Base-by-base conservation (phyloP, 2,797 vertebrate species). In the Platyrinchus mystaceus region DNA sequence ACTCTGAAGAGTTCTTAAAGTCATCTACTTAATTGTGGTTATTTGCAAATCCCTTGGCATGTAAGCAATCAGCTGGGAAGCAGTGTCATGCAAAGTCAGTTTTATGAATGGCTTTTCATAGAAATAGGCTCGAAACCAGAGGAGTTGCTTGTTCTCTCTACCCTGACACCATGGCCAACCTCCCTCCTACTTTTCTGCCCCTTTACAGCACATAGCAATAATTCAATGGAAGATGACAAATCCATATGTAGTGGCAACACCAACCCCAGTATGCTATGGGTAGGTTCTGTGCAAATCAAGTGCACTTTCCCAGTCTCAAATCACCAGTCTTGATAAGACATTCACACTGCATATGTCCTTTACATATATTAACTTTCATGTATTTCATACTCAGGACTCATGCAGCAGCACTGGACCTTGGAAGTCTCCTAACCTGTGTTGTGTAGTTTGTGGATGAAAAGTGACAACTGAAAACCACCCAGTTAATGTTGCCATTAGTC, bases 101-200 rank as follows among this genome's bases (percentile, higher is more conserved):
- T 78, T 89, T 83, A 77, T 67, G 49, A 78, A 56, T 14, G 22
- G 22, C 43, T 88, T 84, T 78, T 71, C 79, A 90, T 32, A 75
- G 62, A 80, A 85, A 27, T 1, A 75, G 36, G 14, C 6, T 5
- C 1, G 2, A 50, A 84, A 73, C 10, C 23, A 27, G 39, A 66
- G 23, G 12, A 78, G 28, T 3, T 69, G 24, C 36, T 64, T 27
- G 21, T 32, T 79, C 13, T 24, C 13, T 68, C 36, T 67, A 55
- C 14, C 30, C 46, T 81, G 58, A 71, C 15, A 21, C 24, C n/a
- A 53, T 1, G 53, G 21, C 24, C 32, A n/a, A 12, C 32, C 44
- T 76, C 36, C 46, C 46, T 70, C 19, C 28, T 50, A 21, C 47
- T 37, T 83, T 59, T 8, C 28, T 59, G 52, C 13, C 47, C 36